These are phyloP conservation scores for Electrophaes corylata DNA, from an alignment of 2,888 invertebrate species.

Conservation along the genomic window DNA sequence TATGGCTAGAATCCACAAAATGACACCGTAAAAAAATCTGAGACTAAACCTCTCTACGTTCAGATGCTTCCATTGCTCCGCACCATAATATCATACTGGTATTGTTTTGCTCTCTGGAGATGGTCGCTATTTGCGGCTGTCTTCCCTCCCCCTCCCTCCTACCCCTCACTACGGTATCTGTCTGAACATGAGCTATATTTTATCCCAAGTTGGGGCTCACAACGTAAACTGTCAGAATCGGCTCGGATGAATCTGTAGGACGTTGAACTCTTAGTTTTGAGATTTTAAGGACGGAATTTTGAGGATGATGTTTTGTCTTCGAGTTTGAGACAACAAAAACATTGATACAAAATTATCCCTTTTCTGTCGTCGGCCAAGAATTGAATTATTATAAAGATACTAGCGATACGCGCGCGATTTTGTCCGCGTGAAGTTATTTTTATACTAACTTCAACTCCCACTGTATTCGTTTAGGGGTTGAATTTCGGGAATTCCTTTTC, in stretches of 20 bases:
- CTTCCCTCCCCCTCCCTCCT: conserved; percentile 49
- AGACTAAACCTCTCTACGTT: conserved; percentile 26
- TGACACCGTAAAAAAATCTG: conserved; percentile 22
- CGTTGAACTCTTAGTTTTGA: conserved; percentile 77
- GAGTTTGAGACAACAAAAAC: conserved; percentile 20
- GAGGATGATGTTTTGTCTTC: conserved; percentile 37
- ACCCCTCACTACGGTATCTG: conserved; percentile 69
- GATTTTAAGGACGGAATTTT: conserved; percentile 50
- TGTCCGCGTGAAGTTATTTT: too few species aligned
- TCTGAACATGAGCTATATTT: conserved; percentile 82
- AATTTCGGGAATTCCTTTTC: too few species aligned
- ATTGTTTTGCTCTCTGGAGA: conserved; percentile 80
- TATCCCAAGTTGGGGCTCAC: conserved; percentile 77
- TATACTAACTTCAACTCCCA: too few species aligned
- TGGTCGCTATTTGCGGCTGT: conserved; percentile 80
- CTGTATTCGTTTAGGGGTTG: too few species aligned
- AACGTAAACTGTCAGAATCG: conserved; percentile 81
- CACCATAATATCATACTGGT: conserved; percentile 78
- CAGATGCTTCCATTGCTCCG: conserved; percentile 53
- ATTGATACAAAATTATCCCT: conserved; percentile 11
- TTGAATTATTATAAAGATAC: not conserved
- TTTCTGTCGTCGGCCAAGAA: conserved; percentile 9
- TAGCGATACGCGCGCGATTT: too few species aligned
- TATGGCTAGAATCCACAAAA: conserved; percentile 4
- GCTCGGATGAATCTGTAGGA: conserved; percentile 68